Conservation (phyloP, 2,888 invertebrate species). For the Ellobium chinense region DNA sequence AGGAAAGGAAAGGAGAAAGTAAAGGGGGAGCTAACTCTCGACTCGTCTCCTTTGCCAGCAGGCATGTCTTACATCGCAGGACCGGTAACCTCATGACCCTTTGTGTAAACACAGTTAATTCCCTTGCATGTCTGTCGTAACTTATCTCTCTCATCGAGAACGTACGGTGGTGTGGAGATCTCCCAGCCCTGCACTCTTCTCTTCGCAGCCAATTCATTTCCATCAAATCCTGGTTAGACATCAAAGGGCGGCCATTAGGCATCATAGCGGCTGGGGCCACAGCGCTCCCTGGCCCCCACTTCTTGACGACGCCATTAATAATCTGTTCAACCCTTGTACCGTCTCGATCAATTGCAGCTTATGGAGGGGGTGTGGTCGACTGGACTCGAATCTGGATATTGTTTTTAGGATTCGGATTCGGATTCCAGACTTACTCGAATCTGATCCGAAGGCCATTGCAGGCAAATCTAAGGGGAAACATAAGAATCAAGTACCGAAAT, state of each 20-base stretch:
- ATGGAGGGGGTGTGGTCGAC: too few species aligned
- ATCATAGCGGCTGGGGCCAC: neutral
- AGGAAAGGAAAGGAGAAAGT: too few species aligned
- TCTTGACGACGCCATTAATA: conserved; percentile 12
- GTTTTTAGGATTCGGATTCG: too few species aligned
- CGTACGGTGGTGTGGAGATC: neutral
- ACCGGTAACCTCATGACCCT: conserved; percentile 34
- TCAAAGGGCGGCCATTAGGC: conserved; percentile 33
- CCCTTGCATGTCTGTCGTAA: conserved; percentile 42
- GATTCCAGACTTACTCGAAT: too few species aligned
- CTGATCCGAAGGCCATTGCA: too few species aligned
- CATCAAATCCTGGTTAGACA: conserved; percentile 29
- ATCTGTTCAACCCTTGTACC: neutral
- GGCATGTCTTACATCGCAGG: conserved; percentile 39
- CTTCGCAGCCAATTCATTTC: conserved; percentile 43
- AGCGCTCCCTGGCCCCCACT: neutral
- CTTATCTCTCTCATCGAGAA: conserved; percentile 31
- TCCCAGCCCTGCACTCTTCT: conserved; percentile 10
- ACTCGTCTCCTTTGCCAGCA: neutral
- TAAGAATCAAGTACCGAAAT: too few species aligned
- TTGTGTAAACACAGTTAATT: conserved; percentile 43
- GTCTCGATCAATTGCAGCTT: conserved; percentile 5
- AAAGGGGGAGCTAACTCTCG: neutral
- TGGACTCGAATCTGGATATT: too few species aligned
- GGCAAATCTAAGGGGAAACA: too few species aligned